phyloP scores from a whole-genome alignment of 2,888 invertebrate genomes.

The Junonia oenone region DNA sequence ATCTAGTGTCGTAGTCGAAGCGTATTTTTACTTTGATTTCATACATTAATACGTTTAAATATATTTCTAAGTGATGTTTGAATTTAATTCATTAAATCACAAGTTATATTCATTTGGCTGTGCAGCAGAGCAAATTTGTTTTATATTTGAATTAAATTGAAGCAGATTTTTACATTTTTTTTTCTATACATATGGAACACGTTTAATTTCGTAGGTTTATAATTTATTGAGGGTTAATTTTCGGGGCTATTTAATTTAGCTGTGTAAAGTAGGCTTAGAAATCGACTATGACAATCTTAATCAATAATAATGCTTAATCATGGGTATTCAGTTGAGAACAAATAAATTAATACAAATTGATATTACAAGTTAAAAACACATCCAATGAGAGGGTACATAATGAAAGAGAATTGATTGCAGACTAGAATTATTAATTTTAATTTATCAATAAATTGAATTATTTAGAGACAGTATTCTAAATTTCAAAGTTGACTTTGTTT shows the following conservation, averaged over 20 bases:
- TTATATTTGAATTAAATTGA: not conserved
- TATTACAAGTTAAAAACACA: too few species aligned
- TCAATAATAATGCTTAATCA: slow-evolving; percentile 14
- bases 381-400: too few species aligned
- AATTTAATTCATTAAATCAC: not conserved
- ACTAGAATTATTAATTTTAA: too few species aligned
- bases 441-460: too few species aligned
- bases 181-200: not conserved
- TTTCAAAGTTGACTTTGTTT: too few species aligned
- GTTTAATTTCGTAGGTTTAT: not conserved
- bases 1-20: too few species aligned
- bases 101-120: not conserved
- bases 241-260: slow-evolving; percentile 24
- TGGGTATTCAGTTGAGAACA: slow-evolving; percentile 23
- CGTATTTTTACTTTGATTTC: too few species aligned
- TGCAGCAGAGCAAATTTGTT: too few species aligned
- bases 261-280: slow-evolving; percentile 25
- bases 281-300: slow-evolving; percentile 7
- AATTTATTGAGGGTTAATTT: not conserved
- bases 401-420: too few species aligned
- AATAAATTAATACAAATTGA: not conserved
- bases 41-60: too few species aligned
- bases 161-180: not conserved
- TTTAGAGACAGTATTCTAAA: too few species aligned
- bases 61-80: not conserved